A percentile compares a stretch with the other conserved stretches of the same genome.
Conservation (phyloP, 2,797 vertebrate genomes). For the Xerus rutilus region DNA sequence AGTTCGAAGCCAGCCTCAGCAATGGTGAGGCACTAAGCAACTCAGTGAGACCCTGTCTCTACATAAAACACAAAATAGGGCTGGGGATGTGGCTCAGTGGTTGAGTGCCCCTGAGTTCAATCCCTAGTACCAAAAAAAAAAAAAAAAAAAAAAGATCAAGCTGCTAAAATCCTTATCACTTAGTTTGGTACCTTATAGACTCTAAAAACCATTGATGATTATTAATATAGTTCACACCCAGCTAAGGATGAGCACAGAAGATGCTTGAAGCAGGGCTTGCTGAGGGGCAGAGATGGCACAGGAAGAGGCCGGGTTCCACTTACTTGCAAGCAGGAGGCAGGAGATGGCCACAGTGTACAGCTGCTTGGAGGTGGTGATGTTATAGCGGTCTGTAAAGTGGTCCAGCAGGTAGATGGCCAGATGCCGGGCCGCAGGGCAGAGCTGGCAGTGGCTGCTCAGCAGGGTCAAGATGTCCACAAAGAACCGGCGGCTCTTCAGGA, state of each 20-base stretch:
- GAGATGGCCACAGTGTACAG: constrained; percentile 93
- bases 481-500: constrained; percentile 94
- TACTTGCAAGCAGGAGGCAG: constrained; percentile 96
- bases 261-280: background rate
- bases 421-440: constrained; percentile 93
- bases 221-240: background rate
- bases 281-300: background rate
- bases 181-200: background rate
- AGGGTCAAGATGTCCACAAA: constrained; percentile 93
- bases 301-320: constrained; percentile 78
- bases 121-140: no score
- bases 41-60: no score
- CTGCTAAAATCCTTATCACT: background rate
- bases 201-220: background rate
- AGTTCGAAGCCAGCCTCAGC: no score
- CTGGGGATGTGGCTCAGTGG: no score
- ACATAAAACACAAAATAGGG: no score
- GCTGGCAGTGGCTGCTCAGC: constrained; percentile 92
- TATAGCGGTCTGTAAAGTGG: constrained; percentile 91
- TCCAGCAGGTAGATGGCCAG: constrained; percentile 95
- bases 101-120: no score
- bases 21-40: no score
- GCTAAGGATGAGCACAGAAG: background rate
- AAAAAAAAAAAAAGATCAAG: background rate
- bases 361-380: constrained; percentile 91